Evolutionary conservation across 2,797 vertebrate species (phyloP), one percentile per base, ranked within the genome.

Genomic region (Notamacropus eugenii): DNA sequence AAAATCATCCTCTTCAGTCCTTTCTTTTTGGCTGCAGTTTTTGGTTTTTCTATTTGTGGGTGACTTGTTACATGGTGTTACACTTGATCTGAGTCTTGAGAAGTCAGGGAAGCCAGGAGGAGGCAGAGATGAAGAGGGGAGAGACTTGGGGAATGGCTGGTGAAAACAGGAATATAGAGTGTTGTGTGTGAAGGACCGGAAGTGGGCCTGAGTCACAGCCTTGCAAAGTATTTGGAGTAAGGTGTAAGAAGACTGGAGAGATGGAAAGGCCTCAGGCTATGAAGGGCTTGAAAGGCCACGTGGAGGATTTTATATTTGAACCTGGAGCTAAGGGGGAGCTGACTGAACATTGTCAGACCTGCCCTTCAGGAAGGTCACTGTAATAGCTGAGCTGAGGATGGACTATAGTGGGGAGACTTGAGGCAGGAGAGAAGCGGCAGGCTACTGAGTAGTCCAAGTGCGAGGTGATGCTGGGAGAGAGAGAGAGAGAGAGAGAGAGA

Each of bases 31-130:
- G 99, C 99, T 52, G 99, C 99, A 0, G 99, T 99, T 99, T 99
- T 99, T 29, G 99, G 99, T 98, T 99, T 99, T 98, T 99, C 99
- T 97, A 97, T 97, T 98, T 99, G 99, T 74, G 99, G 99, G 59
- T 62, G 31, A 82, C 67, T 82, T 82, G 28, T 87, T 58, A 50
- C 3, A 87, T 10, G 6, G 74, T 87, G 10, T 46, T 57, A 57
- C 0, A 87, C 74, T 50, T 46, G 27, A 4, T 9, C 40, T 4
- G 40, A 27, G 40, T 87, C 40, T 50, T 87, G 74, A 87, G 74
- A 87, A 87, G 24, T 24, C 24, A 27, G n/a, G 8, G n/a, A 82
- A 82, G 62, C 62, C 59, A 40, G 67, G n/a, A 29, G 22, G 56
- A 74, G n/a, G 67, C 67, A 74, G 67, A 74, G 22, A 74, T 74